A percentile compares a stretch with the other conserved stretches of the same genome.
phyloP scores from a whole-genome alignment of 2,888 invertebrate species.

The Disparrhopalites patrizii region DNA sequence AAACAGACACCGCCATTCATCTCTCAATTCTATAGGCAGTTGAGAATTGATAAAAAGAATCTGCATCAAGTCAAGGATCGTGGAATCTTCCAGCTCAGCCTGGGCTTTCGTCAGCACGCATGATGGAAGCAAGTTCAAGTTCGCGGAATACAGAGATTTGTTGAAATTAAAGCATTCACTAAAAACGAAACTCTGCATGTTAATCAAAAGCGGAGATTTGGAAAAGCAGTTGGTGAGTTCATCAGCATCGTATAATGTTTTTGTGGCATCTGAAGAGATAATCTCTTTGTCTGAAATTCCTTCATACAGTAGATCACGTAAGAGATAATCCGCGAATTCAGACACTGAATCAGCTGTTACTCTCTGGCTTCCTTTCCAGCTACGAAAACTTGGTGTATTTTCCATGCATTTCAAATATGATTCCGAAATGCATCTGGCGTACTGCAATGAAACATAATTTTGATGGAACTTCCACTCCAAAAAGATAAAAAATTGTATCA shows the following conservation, averaged over 20 bases:
- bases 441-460: constrained; percentile 40
- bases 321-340: constrained; percentile 39
- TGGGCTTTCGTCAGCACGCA: constrained; percentile 13
- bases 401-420: constrained; percentile 44
- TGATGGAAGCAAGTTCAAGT: constrained; percentile 31
- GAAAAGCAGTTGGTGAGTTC: constrained; percentile 38
- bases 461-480: too few relatives aligned
- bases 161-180: constrained; percentile 43
- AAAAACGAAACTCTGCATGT: constrained; percentile 42
- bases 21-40: constrained; percentile 63
- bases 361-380: constrained; percentile 30
- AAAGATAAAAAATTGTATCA: too few relatives aligned
- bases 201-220: constrained; percentile 37
- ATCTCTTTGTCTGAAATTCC: constrained; percentile 38
- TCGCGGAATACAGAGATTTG: constrained; percentile 34
- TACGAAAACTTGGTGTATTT: constrained; percentile 27
- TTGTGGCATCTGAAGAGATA: constrained; percentile 22
- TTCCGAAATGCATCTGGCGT: constrained; percentile 40
- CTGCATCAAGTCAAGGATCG: constrained; percentile 64
- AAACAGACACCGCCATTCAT: constrained; percentile 80
- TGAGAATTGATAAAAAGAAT: constrained; percentile 75
- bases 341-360: constrained; percentile 36
- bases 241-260: constrained; percentile 32
- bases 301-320: constrained; percentile 39
- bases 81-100: constrained; percentile 25